A percentile compares a stretch with the other conserved stretches of the same genome.
phyloP scores from a whole-genome alignment of 2,888 invertebrate genomes.

The Dascillus cervinus region DNA sequence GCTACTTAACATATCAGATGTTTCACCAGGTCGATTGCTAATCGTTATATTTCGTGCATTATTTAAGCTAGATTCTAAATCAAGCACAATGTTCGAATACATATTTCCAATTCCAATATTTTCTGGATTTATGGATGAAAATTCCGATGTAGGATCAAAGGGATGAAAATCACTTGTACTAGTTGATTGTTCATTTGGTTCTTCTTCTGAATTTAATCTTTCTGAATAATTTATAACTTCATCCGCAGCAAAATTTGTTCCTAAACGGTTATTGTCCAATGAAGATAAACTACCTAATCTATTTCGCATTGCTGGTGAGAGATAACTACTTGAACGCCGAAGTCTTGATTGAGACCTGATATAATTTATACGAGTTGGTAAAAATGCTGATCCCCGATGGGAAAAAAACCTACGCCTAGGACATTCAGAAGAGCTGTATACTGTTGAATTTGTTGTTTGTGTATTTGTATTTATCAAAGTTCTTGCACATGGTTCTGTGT shows the following conservation, averaged over 20 bases:
- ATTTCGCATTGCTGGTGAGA: constrained; percentile 8
- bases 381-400: constrained; percentile 33
- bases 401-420: constrained; percentile 29
- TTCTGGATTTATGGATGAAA: constrained; percentile 28
- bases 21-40: constrained; percentile 31
- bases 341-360: constrained; percentile 19
- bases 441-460: constrained; percentile 24
- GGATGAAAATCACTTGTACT: constrained; percentile 21
- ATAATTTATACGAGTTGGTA: constrained; percentile 33
- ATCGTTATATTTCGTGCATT: constrained; percentile 33
- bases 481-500: constrained; percentile 10
- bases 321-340: constrained; percentile 7
- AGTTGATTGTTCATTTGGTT: constrained; percentile 15
- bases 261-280: constrained; percentile 2
- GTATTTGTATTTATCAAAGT: constrained; percentile 14
- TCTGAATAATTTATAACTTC: constrained; percentile 39
- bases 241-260: constrained; percentile 27
- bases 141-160: constrained; percentile 29
- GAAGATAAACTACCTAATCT: constrained; percentile 6
- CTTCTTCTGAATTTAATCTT: constrained; percentile 32
- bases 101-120: constrained; percentile 34
- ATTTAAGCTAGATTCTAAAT: constrained; percentile 36
- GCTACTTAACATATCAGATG: constrained; percentile 35
- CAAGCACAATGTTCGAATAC: constrained; percentile 38
- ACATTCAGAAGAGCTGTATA: constrained; percentile 22